These are phyloP conservation scores for Entelurus aequoreus DNA, from an alignment of 2,113 vertebrate genomes.

Conservation along the genomic window DNA sequence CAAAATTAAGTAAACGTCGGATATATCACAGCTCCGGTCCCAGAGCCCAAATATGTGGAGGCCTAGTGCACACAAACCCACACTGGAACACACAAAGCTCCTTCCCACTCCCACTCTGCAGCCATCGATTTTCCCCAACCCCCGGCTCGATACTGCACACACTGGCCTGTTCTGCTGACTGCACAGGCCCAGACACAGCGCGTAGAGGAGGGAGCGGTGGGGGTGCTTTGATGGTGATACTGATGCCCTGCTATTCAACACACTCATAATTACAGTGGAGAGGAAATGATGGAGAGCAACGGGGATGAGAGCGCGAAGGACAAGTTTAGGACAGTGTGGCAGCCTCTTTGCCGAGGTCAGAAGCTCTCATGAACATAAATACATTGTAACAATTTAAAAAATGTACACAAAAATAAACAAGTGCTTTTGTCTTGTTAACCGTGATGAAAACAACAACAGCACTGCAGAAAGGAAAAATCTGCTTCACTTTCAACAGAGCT, in stretches of 20 bases:
- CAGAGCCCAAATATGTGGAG: conserved; percentile 32
- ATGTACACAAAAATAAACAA: neutral
- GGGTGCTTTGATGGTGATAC: conserved; percentile 21
- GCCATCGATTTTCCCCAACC: conserved; percentile 59
- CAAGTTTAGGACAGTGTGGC: conserved; percentile 15
- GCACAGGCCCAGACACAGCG: conserved; percentile 54
- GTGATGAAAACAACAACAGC: neutral
- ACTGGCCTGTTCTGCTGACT: conserved; percentile 72
- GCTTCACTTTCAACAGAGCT: conserved; percentile 44
- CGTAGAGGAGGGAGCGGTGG: neutral
- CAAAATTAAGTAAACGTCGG: conserved; percentile 43
- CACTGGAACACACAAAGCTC: conserved; percentile 22
- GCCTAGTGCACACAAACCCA: conserved; percentile 8
- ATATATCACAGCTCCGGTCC: conserved; percentile 38
- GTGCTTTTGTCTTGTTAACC: neutral
- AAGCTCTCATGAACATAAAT: neutral
- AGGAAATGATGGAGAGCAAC: conserved; percentile 36
- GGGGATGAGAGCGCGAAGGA: conserved; percentile 22
- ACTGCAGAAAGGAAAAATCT: conserved; percentile 26
- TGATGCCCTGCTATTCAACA: conserved; percentile 49
- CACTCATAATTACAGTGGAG: conserved; percentile 39
- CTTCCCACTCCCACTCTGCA: conserved; percentile 57
- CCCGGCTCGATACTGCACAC: conserved; percentile 66
- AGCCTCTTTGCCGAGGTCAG: neutral
- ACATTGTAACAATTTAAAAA: conserved; percentile 2